Evolutionary conservation across 1,140 invertebrate species (phyloP), one percentile per base, ranked within the genome.

Genomic region (Hypsibius dujardini): DNA sequence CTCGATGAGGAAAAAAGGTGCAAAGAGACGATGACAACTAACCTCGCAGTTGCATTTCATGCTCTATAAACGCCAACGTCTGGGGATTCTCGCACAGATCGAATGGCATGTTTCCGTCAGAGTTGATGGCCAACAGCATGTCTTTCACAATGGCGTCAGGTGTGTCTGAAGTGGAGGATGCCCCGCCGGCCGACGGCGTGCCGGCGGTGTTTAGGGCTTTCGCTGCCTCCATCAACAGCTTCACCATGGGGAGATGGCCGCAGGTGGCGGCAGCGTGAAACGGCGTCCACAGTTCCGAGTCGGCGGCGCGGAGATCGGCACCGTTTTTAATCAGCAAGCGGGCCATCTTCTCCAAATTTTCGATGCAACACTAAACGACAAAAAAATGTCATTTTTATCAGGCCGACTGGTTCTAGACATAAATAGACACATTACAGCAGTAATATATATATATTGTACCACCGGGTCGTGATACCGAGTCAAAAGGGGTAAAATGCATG

Each of bases 71-170:
- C 78, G 98, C 95, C 47, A 98, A 81, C 0, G 95, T 95, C 69
- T 88, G 85, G 76, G 95, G 92, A 80, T 98, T 95, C 79, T 98
- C 95, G 82, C 95, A 98, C 75, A 98, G 96, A 82, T 99, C 95
- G 77, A 98, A 99, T 2, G 95, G 94, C 95, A 98, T 98, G 78
- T 99, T 99, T 47, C 93, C 95, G 81, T 99, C 95, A 12, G 94
- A 92, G 81, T 98, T 98, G 1, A 98, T 94, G 28, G 94, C 92
- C 76, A 99, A 81, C 73, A 98, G 81, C 81, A 98, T 93, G n/a
- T 94, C 95, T 75, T 42, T 12, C 3, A 67, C 62, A 42, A 42
- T 3, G n/a, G 7, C 50, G 7, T 7, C 50, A 12, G 50, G 7
- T n/a, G 7, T n/a, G 42, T 67, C 62, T 7, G 3, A 7, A 67